A percentile compares a stretch with the other conserved stretches of the same genome.
phyloP scores from a whole-genome alignment of 2,888 invertebrate species.

The Teleogryllus oceanicus region DNA sequence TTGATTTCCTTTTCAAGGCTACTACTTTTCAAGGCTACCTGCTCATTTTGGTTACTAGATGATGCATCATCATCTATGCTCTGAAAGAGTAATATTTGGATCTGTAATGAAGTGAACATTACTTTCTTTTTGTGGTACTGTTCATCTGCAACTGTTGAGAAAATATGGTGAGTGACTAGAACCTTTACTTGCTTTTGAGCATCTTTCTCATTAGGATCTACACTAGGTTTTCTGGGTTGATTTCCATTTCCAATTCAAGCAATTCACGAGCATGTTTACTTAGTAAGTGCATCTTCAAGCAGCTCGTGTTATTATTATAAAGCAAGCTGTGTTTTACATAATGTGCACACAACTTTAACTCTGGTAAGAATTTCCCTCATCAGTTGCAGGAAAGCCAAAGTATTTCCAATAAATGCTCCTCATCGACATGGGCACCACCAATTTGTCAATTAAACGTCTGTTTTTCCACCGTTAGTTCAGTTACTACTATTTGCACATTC shows the following conservation, averaged over 20 bases:
- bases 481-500: slow-evolving; percentile 41
- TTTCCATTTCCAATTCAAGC: slow-evolving; percentile 45
- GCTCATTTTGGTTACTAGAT: slow-evolving; percentile 31
- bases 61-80: slow-evolving; percentile 44
- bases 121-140: slow-evolving; percentile 46
- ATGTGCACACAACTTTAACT: slow-evolving; percentile 51
- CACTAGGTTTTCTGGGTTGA: slow-evolving; percentile 41
- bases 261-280: slow-evolving; percentile 50
- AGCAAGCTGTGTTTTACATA: slow-evolving; percentile 52
- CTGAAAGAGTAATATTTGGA: slow-evolving; percentile 45
- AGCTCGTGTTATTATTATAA: slow-evolving; percentile 54
- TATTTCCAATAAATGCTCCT: slow-evolving; percentile 54
- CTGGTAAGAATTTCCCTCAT: slow-evolving; percentile 46
- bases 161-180: slow-evolving; percentile 43
- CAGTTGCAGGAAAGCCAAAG: slow-evolving; percentile 53
- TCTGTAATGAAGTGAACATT: slow-evolving; percentile 49
- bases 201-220: slow-evolving; percentile 43
- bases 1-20: too few relatives aligned
- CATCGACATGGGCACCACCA: slow-evolving; percentile 53
- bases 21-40: too few relatives aligned
- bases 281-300: slow-evolving; percentile 52
- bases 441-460: slow-evolving; percentile 48
- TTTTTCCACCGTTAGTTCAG: slow-evolving; percentile 43
- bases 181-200: slow-evolving; percentile 37
- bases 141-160: slow-evolving; percentile 47